Base-by-base conservation (phyloP, 2,113 vertebrate species). In the Neolamprologus modestus region DNA sequence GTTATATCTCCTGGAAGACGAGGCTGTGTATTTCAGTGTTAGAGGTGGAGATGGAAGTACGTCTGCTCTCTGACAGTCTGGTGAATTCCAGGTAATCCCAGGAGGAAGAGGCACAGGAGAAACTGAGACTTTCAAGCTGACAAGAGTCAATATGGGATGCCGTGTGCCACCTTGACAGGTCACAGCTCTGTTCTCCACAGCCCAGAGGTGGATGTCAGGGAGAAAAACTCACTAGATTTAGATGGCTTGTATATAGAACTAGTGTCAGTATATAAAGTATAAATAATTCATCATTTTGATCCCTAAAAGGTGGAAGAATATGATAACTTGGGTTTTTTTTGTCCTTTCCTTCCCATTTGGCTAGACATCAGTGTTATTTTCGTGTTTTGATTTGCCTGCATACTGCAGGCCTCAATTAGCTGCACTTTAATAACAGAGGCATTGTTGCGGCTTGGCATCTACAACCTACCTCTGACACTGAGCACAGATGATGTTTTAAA, bases 91-190 rank as follows among this genome's bases (percentile, higher is more conserved):
- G 81, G 45, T 31, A 66, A 73, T 79, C 89, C 87, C 90, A 21
- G 9, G 6, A 85, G 85, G 54, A 28, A 28, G 59, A 9, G 83
- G 53, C 85, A 31, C 63, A 61, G 21, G 83, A 83, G 52, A 47
- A 53, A 57, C 19, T 9, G 68, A 87, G 66, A 87, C 83, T 85
- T 84, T 86, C 37, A 50, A 85, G 61, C 47, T 91, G 93, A 92
- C 93, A 92, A 8, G 53, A 81, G 91, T 85, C 88, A 84, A 90
- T 86, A 82, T 76, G 90, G 91, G 89, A 91, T 68, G 81, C 14
- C 12, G 59, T 85, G 84, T 5, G 47, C 57, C 83, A 88, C 89
- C 82, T 59, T 86, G 90, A 90, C 91, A 90, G 78, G 85, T 93
- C 87, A 88, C 50, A 81, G 61, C 76, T 93, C 86, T 88, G 84